phyloP scores from a whole-genome alignment of 2,888 invertebrate genomes.

The Pollenia angustigena region DNA sequence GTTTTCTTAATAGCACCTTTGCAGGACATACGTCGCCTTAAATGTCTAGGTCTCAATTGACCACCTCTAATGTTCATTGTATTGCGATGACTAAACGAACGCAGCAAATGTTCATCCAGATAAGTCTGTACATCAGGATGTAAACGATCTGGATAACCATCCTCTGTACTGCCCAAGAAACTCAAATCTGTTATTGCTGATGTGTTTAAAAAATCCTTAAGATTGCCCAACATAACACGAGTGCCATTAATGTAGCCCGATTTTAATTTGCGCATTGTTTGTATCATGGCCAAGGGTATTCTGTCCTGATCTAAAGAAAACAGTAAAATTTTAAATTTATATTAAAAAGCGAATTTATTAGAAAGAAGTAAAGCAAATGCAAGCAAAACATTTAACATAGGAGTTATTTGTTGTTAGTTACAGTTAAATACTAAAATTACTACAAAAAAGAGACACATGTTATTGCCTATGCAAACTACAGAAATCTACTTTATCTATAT shows the following conservation, averaged over 20 bases:
- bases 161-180: constrained; percentile 96
- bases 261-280: constrained; percentile 98
- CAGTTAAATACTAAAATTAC: not conserved
- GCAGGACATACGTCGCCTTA: constrained; percentile 92
- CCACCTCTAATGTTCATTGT: constrained; percentile 86
- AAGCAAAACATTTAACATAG: constrained; percentile 3
- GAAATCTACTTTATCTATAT: too few species aligned
- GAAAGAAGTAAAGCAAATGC: not conserved
- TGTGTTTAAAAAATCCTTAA: constrained; percentile 97
- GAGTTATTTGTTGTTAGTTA: constrained; percentile 47
- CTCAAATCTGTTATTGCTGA: constrained; percentile 99
- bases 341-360: not conserved
- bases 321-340: not conserved
- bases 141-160: constrained; percentile 94
- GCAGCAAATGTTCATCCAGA: constrained; percentile 93
- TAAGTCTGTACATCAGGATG: constrained; percentile 94
- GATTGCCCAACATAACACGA: constrained; percentile 96
- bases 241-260: constrained; percentile 99
- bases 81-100: constrained; percentile 90
- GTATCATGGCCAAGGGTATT: constrained; percentile 96
- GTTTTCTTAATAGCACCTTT: constrained; percentile 97
- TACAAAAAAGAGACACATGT: constrained; percentile 1
- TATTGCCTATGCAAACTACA: constrained; percentile 10
- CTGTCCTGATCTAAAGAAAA: constrained; percentile 91
- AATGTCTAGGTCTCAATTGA: constrained; percentile 85